phyloP scores from a whole-genome alignment of 2,888 invertebrate species.

The Drosophila multiciliata region DNA sequence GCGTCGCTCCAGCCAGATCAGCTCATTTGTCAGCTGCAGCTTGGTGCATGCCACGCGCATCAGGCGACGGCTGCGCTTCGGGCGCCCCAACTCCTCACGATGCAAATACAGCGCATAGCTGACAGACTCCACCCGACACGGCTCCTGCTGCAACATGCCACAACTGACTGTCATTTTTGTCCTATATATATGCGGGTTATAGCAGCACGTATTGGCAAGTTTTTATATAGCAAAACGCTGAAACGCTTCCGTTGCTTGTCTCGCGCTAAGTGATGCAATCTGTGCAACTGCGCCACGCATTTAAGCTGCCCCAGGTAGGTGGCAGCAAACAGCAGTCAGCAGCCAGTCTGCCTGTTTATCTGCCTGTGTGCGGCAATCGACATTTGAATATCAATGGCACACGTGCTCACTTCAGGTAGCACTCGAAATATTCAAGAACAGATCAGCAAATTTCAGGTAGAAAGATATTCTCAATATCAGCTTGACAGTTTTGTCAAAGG shows the following conservation, averaged over 20 bases:
- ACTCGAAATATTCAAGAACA: conserved; percentile 1
- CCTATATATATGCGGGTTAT: neutral
- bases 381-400: conserved; percentile 22
- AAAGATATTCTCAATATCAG: neutral
- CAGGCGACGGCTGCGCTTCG: conserved; percentile 47
- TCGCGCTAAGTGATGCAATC: conserved; percentile 66
- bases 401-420: conserved; percentile 20
- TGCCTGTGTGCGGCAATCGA: neutral
- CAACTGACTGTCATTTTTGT: conserved; percentile 28
- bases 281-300: conserved; percentile 40
- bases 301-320: conserved; percentile 59
- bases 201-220: neutral
- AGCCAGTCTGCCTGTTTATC: neutral
- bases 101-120: conserved; percentile 69
- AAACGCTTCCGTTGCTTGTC: conserved; percentile 35
- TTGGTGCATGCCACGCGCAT: conserved; percentile 66
- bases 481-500: neutral
- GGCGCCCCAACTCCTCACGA: conserved; percentile 60
- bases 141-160: neutral
- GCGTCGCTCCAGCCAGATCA: conserved; percentile 51
- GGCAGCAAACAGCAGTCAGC: conserved; percentile 11
- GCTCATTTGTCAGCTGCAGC: conserved; percentile 70
- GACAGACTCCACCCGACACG: conserved; percentile 26
- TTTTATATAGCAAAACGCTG: neutral
- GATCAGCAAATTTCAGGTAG: conserved; percentile 2